Percentiles rank a stretch among this genome's conserved stretches.
These are phyloP conservation scores for Rhagophthalmus giganteus DNA, from an alignment of 2,888 invertebrate species.

Conservation along the genomic window DNA sequence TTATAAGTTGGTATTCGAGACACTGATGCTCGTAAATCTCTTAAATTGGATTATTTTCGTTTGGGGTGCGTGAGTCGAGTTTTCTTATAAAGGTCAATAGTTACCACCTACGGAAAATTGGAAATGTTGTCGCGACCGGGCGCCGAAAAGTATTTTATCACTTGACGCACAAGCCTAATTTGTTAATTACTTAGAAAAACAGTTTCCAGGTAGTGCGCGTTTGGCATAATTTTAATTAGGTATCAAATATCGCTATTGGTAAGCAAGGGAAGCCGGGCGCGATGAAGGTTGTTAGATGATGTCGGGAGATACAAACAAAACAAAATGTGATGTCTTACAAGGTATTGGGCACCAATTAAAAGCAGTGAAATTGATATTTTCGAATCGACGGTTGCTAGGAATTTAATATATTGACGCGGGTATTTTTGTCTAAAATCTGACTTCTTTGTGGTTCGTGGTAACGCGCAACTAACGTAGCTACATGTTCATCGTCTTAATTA, in stretches of 20 bases:
- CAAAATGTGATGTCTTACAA: slow-evolving; percentile 29
- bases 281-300: slow-evolving; percentile 30
- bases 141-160: too few relatives aligned
- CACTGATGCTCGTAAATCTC: too few relatives aligned
- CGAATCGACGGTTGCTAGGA: slow-evolving; percentile 22
- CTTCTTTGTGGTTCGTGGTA: background rate
- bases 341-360: slow-evolving; percentile 31
- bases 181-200: too few relatives aligned
- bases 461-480: background rate
- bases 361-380: slow-evolving; percentile 27
- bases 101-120: background rate
- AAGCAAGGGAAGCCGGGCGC: slow-evolving; percentile 24
- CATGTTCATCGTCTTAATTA: background rate
- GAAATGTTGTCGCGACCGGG: too few relatives aligned
- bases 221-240: slow-evolving; percentile 25
- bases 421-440: background rate
- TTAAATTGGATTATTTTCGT: too few relatives aligned
- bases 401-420: slow-evolving; percentile 7
- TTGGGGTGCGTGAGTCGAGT: too few relatives aligned
- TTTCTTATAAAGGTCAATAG: too few relatives aligned
- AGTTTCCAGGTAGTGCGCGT: slow-evolving; percentile 18
- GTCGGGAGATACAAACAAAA: slow-evolving; percentile 25
- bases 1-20: too few relatives aligned
- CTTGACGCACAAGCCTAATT: too few relatives aligned
- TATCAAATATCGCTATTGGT: slow-evolving; percentile 20